phyloP scores from a whole-genome alignment of 1,140 invertebrate genomes.

The Solenopsis fugax region DNA sequence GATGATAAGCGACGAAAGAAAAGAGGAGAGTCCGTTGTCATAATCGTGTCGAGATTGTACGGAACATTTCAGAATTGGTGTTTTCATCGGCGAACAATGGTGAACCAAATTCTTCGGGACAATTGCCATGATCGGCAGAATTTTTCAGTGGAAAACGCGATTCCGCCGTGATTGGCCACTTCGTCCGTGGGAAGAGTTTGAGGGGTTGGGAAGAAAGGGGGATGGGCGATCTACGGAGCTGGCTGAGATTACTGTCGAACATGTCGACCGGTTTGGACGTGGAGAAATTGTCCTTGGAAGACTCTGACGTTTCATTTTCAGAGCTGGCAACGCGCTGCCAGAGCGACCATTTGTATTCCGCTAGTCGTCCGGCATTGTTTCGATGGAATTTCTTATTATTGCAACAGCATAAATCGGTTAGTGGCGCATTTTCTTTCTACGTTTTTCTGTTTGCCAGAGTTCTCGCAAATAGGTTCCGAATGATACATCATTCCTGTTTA shows the following conservation, averaged over 20 bases:
- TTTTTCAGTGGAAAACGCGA: slow-evolving; percentile 57
- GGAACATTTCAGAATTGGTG: slow-evolving; percentile 39
- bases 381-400: slow-evolving; percentile 41
- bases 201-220: background rate
- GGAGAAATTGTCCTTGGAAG: slow-evolving; percentile 72
- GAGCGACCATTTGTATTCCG: slow-evolving; percentile 63
- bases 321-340: slow-evolving; percentile 42
- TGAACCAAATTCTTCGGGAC: slow-evolving; percentile 49
- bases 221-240: slow-evolving; percentile 49
- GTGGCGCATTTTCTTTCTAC: background rate
- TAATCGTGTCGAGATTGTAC: slow-evolving; percentile 38
- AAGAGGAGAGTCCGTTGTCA: slow-evolving; percentile 24
- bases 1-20: background rate
- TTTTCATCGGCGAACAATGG: slow-evolving; percentile 40
- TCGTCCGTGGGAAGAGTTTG: slow-evolving; percentile 50
- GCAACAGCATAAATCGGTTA: slow-evolving; percentile 42
- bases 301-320: slow-evolving; percentile 75
- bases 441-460: background rate
- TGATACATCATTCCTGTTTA: background rate
- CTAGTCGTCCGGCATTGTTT: slow-evolving; percentile 29
- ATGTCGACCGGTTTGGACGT: slow-evolving; percentile 71
- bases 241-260: slow-evolving; percentile 74
- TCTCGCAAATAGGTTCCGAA: background rate
- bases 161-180: slow-evolving; percentile 70
- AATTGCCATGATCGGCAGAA: slow-evolving; percentile 56